Conservation (phyloP, 2,113 vertebrate species). For the Nettapus auritus region DNA sequence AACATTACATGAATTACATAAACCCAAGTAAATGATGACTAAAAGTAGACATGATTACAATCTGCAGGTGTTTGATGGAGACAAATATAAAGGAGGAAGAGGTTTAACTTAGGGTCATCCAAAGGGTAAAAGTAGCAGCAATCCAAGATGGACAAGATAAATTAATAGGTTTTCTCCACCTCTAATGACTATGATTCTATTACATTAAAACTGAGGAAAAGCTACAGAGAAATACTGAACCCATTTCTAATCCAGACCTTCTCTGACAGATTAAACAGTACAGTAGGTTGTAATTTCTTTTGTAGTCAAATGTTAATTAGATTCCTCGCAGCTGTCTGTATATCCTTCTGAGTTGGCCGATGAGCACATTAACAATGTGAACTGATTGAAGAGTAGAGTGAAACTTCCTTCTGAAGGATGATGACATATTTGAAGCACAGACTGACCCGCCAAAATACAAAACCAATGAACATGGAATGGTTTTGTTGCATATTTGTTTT, state of each 20-base stretch:
- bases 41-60: not conserved
- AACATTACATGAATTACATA: not conserved
- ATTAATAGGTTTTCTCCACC: slow-evolving; percentile 8
- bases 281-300: slow-evolving; percentile 44
- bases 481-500: not conserved
- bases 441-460: not conserved
- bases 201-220: slow-evolving; percentile 9
- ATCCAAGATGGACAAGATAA: not conserved
- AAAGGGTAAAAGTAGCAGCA: slow-evolving; percentile 17
- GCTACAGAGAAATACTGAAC: not conserved
- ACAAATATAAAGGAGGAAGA: not conserved
- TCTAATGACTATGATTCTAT: slow-evolving; percentile 14
- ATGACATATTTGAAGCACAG: slow-evolving; percentile 3
- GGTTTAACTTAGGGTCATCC: slow-evolving; percentile 5
- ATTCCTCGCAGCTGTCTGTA: slow-evolving; percentile 46
- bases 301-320: slow-evolving; percentile 61
- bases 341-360: slow-evolving; percentile 30
- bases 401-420: slow-evolving; percentile 37
- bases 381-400: slow-evolving; percentile 16
- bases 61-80: slow-evolving; percentile 6
- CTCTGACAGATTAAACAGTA: slow-evolving; percentile 7
- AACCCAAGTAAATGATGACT: not conserved
- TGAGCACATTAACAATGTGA: slow-evolving; percentile 37
- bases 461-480: not conserved
- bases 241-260: slow-evolving; percentile 40